These are phyloP conservation scores for Carapus acus DNA, from an alignment of 2,797 vertebrate genomes.

Conservation along the genomic window DNA sequence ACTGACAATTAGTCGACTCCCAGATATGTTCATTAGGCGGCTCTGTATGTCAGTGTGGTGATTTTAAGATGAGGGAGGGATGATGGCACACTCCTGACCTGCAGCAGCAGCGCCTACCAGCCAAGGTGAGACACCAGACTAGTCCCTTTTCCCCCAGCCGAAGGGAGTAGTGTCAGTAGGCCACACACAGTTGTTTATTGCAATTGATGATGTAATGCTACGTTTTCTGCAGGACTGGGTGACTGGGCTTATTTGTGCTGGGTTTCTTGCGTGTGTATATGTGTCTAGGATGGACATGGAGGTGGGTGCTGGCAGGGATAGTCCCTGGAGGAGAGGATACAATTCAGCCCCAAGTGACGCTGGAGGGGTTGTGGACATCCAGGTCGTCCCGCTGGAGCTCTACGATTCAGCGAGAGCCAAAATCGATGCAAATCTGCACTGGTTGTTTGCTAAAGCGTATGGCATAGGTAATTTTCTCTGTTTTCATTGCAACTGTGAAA, in stretches of 20 bases:
- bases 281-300: slow-evolving; percentile 81
- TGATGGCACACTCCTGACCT: neutral
- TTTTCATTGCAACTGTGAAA: too few relatives aligned
- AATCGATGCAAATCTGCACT: slow-evolving; percentile 95
- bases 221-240: neutral
- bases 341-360: slow-evolving; percentile 68
- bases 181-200: slow-evolving; percentile 35
- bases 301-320: slow-evolving; percentile 74
- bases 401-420: slow-evolving; percentile 95
- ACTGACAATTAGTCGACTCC: too few relatives aligned
- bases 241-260: neutral
- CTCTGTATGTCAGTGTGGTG: neutral
- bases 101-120: neutral
- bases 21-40: slow-evolving; percentile 9
- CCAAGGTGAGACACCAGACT: slow-evolving; percentile 1
- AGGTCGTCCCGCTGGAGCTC: slow-evolving; percentile 80
- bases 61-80: neutral
- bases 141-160: slow-evolving; percentile 4
- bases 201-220: slow-evolving; percentile 56
- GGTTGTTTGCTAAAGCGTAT: slow-evolving; percentile 94
- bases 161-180: slow-evolving; percentile 3
- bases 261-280: slow-evolving; percentile 2
- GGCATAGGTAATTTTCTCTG: slow-evolving; percentile 78
- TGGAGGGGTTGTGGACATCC: slow-evolving; percentile 70
- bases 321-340: slow-evolving; percentile 81